Conservation (phyloP, 2,797 vertebrate genomes). For the Rhinophrynus dorsalis region DNA sequence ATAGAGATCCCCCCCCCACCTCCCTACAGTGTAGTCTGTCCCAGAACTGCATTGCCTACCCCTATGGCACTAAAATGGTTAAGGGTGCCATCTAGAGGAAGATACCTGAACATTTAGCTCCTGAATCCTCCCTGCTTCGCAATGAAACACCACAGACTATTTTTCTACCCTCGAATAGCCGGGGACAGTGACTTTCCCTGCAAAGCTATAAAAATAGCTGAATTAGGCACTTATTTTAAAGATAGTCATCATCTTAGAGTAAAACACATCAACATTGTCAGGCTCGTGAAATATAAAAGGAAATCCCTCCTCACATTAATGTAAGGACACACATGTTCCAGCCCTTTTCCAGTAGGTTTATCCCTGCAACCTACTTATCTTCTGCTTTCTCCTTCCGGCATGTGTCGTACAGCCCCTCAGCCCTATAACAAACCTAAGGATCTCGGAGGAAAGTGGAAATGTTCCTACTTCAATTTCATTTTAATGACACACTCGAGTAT, state of each 20-base stretch:
- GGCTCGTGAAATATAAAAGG: slow-evolving; percentile 53
- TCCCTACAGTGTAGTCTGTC: too few relatives aligned
- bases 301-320: background rate
- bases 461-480: slow-evolving; percentile 63
- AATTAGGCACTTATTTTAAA: background rate
- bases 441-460: slow-evolving; percentile 59
- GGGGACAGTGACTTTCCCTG: background rate
- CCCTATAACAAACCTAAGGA: slow-evolving; percentile 55
- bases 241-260: background rate
- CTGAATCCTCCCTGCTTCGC: background rate
- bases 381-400: too few relatives aligned
- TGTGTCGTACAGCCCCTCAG: too few relatives aligned
- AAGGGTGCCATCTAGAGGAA: too few relatives aligned
- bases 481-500: slow-evolving; percentile 60
- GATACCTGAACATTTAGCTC: too few relatives aligned
- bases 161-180: background rate
- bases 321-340: slow-evolving; percentile 18
- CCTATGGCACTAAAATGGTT: too few relatives aligned
- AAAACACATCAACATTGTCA: slow-evolving; percentile 2
- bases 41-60: too few relatives aligned
- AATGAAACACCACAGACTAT: background rate
- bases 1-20: too few relatives aligned
- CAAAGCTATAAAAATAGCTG: background rate
- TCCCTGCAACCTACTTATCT: too few relatives aligned
- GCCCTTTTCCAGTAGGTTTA: background rate